Evolutionary conservation across 2,797 vertebrate genomes (phyloP).

Genomic region (Varecia variegata): DNA sequence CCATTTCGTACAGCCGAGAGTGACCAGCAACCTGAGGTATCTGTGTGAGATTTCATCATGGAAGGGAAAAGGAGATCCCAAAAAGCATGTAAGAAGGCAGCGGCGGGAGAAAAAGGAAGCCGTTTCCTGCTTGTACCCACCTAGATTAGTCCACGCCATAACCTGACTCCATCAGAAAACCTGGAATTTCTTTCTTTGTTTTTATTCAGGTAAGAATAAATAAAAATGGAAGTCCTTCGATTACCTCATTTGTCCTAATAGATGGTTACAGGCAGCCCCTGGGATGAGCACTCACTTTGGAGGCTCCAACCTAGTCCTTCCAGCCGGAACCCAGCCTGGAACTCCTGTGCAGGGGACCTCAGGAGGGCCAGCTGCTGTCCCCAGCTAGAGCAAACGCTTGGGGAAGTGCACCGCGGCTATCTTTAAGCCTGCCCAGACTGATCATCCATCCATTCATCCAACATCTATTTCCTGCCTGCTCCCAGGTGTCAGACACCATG

Average conservation of each 20-base stretch:
- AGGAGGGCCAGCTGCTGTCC: background rate
- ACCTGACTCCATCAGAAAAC: background rate
- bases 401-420: background rate
- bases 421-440: too few species aligned
- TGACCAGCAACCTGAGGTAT: background rate
- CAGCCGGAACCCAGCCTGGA: background rate
- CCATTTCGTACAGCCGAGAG: rapidly evolving
- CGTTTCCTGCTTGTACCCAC: background rate
- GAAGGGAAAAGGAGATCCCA: background rate
- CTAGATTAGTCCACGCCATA: background rate
- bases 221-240: background rate
- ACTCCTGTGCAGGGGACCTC: background rate
- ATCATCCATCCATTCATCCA: background rate
- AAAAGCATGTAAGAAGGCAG: background rate
- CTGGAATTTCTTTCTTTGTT: background rate
- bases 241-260: background rate
- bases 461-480: background rate
- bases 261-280: background rate
- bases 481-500: background rate
- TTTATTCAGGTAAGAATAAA: background rate
- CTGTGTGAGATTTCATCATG: background rate
- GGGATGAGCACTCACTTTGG: background rate
- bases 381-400: background rate
- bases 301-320: background rate
- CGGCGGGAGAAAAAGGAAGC: background rate